Conservation (phyloP, 2,113 vertebrate genomes). For the Psilopogon haemacephalus region DNA sequence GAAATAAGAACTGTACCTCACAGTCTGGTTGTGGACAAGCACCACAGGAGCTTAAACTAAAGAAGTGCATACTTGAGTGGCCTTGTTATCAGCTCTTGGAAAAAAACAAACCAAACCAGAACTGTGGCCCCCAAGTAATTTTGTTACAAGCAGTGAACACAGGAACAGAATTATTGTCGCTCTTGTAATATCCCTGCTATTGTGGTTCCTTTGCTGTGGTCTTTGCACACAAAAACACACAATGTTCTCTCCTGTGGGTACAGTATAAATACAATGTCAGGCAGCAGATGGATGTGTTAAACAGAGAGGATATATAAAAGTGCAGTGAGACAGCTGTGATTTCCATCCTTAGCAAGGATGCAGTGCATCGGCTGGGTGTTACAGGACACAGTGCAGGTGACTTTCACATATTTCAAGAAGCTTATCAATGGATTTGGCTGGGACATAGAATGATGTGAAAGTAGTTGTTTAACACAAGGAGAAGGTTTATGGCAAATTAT, state of each 20-base stretch:
- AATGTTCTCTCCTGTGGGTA: background rate
- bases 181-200: background rate
- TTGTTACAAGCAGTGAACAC: background rate
- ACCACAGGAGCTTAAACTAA: background rate
- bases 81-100: background rate
- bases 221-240: background rate
- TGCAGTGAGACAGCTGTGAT: background rate
- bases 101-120: background rate
- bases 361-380: background rate
- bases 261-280: background rate
- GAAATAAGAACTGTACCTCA: background rate
- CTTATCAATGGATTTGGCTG: background rate
- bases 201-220: background rate
- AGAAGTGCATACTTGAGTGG: background rate
- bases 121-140: background rate
- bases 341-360: background rate
- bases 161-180: background rate
- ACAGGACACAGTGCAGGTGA: background rate
- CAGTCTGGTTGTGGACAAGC: background rate
- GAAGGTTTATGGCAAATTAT: background rate
- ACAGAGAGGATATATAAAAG: background rate
- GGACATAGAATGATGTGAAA: background rate
- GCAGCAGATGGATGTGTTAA: background rate
- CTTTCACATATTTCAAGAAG: background rate
- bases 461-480: background rate